phyloP scores from a whole-genome alignment of 2,888 invertebrate species.

The Falcaria lacertinaria region DNA sequence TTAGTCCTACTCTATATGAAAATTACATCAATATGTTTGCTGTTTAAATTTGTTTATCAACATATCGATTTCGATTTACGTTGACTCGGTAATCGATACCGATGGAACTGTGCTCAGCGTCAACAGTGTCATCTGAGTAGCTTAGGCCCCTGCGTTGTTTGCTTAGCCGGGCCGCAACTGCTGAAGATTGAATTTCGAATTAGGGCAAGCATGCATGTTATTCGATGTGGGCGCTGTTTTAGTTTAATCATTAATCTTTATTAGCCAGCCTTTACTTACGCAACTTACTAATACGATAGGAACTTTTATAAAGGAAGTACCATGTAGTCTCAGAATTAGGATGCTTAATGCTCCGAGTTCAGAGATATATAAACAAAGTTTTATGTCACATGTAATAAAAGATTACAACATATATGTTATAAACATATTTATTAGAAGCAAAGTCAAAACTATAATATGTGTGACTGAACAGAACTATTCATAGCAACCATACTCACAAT shows the following conservation, averaged over 20 bases:
- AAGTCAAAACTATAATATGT: too few species aligned
- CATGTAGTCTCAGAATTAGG: too few species aligned
- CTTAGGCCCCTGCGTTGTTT: constrained; percentile 24
- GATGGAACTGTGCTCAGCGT: background rate
- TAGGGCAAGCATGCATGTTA: constrained; percentile 25
- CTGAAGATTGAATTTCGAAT: constrained; percentile 37
- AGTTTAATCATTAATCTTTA: constrained; percentile 31
- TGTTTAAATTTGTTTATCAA: constrained; percentile 1
- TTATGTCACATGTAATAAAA: too few species aligned
- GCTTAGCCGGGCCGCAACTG: constrained; percentile 15
- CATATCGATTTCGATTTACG: constrained; percentile 4
- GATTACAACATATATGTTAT: too few species aligned
- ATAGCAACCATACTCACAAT: too few species aligned
- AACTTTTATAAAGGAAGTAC: background rate
- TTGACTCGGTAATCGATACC: constrained; percentile 9
- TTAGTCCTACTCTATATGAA: too few species aligned
- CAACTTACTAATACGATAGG: constrained; percentile 12
- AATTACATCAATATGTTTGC: too few species aligned
- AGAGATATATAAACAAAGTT: too few species aligned
- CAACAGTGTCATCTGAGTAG: constrained; percentile 16
- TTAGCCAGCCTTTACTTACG: constrained; percentile 17
- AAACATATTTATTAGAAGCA: too few species aligned
- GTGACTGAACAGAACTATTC: too few species aligned
- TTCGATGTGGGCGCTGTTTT: constrained; percentile 24
- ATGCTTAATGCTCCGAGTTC: too few species aligned